Conservation (phyloP, 2,888 invertebrate species). For the Drosophila tripunctata region DNA sequence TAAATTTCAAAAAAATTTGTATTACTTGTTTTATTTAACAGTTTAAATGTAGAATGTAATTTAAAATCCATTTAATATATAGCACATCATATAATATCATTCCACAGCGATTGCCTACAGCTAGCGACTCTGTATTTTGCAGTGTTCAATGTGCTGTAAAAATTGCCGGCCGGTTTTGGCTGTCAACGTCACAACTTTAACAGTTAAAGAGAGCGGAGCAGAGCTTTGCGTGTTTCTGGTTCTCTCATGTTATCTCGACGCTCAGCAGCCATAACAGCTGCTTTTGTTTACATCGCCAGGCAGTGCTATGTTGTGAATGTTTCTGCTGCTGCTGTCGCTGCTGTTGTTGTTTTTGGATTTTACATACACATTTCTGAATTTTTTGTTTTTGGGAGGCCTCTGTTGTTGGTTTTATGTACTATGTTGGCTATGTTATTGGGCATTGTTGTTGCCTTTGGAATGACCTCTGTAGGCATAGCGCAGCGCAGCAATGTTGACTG, state of each 20-base stretch:
- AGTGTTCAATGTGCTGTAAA: slow-evolving; percentile 38
- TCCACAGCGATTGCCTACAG: background rate
- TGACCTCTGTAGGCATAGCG: slow-evolving; percentile 80
- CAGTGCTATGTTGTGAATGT: slow-evolving; percentile 31
- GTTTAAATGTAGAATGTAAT: no score
- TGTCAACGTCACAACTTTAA: slow-evolving; percentile 71
- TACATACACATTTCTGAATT: slow-evolving; percentile 15
- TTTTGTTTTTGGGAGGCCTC: slow-evolving; percentile 40
- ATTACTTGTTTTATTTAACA: no score
- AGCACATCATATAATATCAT: background rate
- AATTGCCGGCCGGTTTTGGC: slow-evolving; percentile 77
- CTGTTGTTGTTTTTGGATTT: slow-evolving; percentile 38
- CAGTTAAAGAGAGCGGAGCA: slow-evolving; percentile 66
- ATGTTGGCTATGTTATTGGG: slow-evolving; percentile 56
- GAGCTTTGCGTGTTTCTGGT: slow-evolving; percentile 3
- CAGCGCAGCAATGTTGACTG: no score
- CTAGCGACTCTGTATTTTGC: slow-evolving; percentile 2
- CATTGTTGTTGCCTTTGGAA: slow-evolving; percentile 82
- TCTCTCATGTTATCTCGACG: slow-evolving; percentile 16
- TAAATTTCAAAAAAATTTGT: no score
- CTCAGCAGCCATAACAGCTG: slow-evolving; percentile 58
- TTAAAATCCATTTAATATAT: no score
- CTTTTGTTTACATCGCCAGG: slow-evolving; percentile 71
- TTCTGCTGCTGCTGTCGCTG: slow-evolving; percentile 27
- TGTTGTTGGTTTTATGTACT: slow-evolving; percentile 53